Percentiles rank a stretch among this genome's conserved stretches.
Conservation (phyloP, 1,140 invertebrate species). For the Zaprionus kolodkinae region DNA sequence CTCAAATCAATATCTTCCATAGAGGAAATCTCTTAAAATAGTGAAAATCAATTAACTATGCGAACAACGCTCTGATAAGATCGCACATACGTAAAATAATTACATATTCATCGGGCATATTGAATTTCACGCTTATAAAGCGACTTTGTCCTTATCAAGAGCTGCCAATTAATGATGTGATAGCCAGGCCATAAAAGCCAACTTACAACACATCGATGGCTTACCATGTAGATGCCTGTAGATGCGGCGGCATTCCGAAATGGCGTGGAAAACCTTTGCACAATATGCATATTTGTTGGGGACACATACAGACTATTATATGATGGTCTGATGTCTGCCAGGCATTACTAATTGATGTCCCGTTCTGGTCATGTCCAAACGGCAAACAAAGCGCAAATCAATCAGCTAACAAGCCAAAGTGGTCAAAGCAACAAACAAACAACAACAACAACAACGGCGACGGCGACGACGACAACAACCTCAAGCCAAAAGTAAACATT, state of each 20-base stretch:
- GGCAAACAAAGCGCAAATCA: slow-evolving; percentile 79
- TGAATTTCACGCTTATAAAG: slow-evolving; percentile 38
- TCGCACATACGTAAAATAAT: slow-evolving; percentile 8
- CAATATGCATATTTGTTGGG: slow-evolving; percentile 71
- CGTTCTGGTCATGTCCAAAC: slow-evolving; percentile 66
- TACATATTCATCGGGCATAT: slow-evolving; percentile 25
- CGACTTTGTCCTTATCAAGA: slow-evolving; percentile 24
- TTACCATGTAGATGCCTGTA: no score
- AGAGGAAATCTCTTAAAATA: slow-evolving; percentile 9
- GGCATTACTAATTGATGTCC: slow-evolving; percentile 79
- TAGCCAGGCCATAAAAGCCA: slow-evolving; percentile 36
- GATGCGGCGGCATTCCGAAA: no score
- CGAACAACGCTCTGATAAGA: background rate
- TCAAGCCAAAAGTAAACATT: slow-evolving; percentile 74
- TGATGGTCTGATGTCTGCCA: no score
- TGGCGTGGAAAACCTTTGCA: slow-evolving; percentile 6
- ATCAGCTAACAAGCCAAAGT: slow-evolving; percentile 74
- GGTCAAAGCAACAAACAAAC: slow-evolving; percentile 47
- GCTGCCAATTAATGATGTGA: slow-evolving; percentile 47
- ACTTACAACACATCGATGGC: slow-evolving; percentile 5
- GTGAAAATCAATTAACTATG: slow-evolving; percentile 20
- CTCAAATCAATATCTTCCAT: background rate
- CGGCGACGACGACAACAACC: slow-evolving; percentile 50
- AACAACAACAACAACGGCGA: slow-evolving; percentile 13
- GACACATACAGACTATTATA: no score